phyloP scores from a whole-genome alignment of 2,797 vertebrate genomes.

The Intellagama lesueurii region DNA sequence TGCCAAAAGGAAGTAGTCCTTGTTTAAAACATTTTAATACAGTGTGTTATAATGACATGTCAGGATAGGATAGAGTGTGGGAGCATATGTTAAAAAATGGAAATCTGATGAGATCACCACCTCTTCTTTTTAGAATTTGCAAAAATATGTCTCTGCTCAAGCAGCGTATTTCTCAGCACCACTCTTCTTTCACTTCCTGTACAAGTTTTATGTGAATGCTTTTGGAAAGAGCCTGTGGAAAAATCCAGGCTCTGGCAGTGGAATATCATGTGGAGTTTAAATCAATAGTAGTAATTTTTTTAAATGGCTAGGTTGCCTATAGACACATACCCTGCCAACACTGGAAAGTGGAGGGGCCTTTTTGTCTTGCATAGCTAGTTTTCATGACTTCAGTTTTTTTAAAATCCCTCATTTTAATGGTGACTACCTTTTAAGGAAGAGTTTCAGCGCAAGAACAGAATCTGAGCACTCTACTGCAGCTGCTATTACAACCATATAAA shows the following conservation, averaged over 20 bases:
- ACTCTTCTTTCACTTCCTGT: background rate
- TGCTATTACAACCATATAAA: background rate
- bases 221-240: constrained; percentile 33
- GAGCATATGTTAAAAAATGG: background rate
- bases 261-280: constrained; percentile 26
- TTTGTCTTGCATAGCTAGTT: background rate
- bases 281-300: constrained; percentile 27
- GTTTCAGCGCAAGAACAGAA: background rate
- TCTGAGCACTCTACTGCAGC: background rate
- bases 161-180: background rate
- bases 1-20: background rate
- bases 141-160: background rate
- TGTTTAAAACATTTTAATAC: constrained; percentile 24
- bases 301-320: constrained; percentile 10
- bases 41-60: background rate
- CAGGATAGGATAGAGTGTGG: background rate
- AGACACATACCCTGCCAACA: background rate
- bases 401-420: background rate
- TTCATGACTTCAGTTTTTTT: background rate
- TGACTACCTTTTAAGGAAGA: background rate
- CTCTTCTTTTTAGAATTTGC: background rate
- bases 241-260: constrained; percentile 2
- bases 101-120: background rate
- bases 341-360: background rate
- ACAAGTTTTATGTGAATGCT: constrained; percentile 25